phyloP scores from a whole-genome alignment of 2,888 invertebrate species.

The Rhynchonema sp. region DNA sequence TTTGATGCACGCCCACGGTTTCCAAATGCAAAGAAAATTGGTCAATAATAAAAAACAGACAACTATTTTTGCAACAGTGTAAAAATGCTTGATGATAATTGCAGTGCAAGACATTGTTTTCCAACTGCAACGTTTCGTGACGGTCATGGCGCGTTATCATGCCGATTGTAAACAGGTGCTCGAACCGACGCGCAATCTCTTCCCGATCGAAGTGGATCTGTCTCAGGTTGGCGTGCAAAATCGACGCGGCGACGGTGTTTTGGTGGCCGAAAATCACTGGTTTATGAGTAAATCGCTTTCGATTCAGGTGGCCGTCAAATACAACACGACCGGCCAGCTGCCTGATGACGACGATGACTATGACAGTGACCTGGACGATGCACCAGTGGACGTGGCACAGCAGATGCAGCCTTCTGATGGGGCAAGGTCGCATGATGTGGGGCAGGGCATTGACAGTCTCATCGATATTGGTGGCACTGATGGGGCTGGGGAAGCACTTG shows the following conservation, averaged over 20 bases:
- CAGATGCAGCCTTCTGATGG: too few relatives aligned
- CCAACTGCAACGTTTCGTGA: constrained; percentile 52
- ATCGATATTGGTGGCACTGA: too few relatives aligned
- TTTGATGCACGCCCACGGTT: too few relatives aligned
- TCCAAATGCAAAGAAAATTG: too few relatives aligned
- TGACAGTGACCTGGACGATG: constrained; percentile 1
- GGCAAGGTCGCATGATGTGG: too few relatives aligned
- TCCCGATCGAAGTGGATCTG: constrained; percentile 34
- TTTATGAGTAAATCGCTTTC: too few relatives aligned
- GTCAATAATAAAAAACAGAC: too few relatives aligned
- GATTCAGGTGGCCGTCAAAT: constrained; percentile 8
- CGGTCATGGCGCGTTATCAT: constrained; percentile 56
- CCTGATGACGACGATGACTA: constrained; percentile 4
- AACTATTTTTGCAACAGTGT: too few relatives aligned
- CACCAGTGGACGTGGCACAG: too few relatives aligned
- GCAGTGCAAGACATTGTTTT: constrained; percentile 65
- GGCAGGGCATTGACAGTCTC: too few relatives aligned
- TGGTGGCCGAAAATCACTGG: background rate
- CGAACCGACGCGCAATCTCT: constrained; percentile 29
- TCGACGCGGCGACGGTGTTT: background rate
- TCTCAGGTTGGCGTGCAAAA: constrained; percentile 13
- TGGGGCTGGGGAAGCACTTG: too few relatives aligned
- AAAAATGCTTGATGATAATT: constrained; percentile 7
- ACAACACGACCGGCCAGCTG: constrained; percentile 9
- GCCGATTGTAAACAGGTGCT: constrained; percentile 39